A percentile compares a stretch with the other conserved stretches of the same genome.
phyloP scores from a whole-genome alignment of 2,888 invertebrate species.

The Drosophila cognata region DNA sequence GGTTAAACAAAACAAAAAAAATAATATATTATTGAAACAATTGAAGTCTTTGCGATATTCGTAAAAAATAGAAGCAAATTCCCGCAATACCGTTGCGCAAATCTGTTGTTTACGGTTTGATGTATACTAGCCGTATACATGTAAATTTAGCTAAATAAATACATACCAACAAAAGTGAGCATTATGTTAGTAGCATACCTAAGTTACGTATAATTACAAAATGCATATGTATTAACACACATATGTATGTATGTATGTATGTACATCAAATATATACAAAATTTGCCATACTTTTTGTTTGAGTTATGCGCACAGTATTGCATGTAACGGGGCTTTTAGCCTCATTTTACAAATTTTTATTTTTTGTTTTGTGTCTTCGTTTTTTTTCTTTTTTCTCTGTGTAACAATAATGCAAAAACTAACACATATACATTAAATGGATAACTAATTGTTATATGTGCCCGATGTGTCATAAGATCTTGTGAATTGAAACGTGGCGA shows the following conservation, averaged over 20 bases:
- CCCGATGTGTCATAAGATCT: slow-evolving; percentile 22
- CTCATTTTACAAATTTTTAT: slow-evolving; percentile 25
- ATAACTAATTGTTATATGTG: slow-evolving; percentile 16
- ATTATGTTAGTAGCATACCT: neutral
- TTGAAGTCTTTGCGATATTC: slow-evolving; percentile 1
- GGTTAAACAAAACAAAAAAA: neutral
- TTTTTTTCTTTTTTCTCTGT: slow-evolving; percentile 10
- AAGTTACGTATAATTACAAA: neutral
- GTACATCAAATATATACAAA: neutral
- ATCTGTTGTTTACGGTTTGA: slow-evolving; percentile 27
- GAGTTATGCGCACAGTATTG: slow-evolving; percentile 1
- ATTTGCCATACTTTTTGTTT: slow-evolving; percentile 19
- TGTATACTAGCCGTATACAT: slow-evolving; percentile 19
- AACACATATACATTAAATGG: slow-evolving; percentile 5
- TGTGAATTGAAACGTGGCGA: slow-evolving; percentile 3
- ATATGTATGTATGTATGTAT: slow-evolving; percentile 2
- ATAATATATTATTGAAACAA: slow-evolving; percentile 8
- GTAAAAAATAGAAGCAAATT: slow-evolving; percentile 5
- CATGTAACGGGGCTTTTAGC: slow-evolving; percentile 32
- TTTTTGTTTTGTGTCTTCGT: slow-evolving; percentile 13
- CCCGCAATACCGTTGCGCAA: slow-evolving; percentile 37
- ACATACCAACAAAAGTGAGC: slow-evolving; percentile 31
- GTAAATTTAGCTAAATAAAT: slow-evolving; percentile 8
- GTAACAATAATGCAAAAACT: slow-evolving; percentile 20
- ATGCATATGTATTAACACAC: neutral